These are phyloP conservation scores for Umimayanthus kanabou DNA, from an alignment of 92 coral and sea anemone genomes.

Conservation along the genomic window DNA sequence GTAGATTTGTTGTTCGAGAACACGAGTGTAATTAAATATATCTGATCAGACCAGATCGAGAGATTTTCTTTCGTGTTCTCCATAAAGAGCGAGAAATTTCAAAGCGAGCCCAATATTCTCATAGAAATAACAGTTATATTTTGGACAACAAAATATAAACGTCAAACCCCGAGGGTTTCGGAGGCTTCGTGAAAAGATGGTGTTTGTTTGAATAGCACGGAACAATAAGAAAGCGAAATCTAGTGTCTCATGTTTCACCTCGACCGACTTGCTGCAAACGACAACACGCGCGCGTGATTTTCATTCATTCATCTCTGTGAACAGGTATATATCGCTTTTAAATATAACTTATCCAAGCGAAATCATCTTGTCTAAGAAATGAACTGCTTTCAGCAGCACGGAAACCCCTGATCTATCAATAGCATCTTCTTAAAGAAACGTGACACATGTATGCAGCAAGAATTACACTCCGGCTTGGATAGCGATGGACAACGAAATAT, in stretches of 20 bases:
- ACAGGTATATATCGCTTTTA: background rate
- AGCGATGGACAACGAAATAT: background rate
- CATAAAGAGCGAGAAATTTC: background rate
- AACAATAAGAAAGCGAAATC: conserved; percentile 3
- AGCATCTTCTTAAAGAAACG: background rate
- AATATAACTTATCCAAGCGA: background rate
- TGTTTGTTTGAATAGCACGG: conserved; percentile 5
- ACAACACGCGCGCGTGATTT: background rate
- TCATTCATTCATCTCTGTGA: background rate
- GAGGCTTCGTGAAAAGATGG: background rate
- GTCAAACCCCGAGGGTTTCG: background rate
- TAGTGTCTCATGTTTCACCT: background rate
- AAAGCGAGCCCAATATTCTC: background rate
- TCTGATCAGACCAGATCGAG: background rate
- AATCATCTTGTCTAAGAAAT: background rate
- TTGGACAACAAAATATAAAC: background rate
- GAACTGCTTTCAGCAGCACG: background rate
- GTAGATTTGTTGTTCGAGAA: background rate
- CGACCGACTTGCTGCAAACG: background rate
- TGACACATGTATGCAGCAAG: background rate
- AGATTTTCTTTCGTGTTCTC: background rate
- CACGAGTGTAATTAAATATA: too few relatives aligned
- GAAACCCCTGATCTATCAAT: background rate
- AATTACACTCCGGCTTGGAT: background rate
- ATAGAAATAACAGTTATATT: too few relatives aligned